These are phyloP conservation scores for Progne subis DNA, from an alignment of 2,113 vertebrate genomes.

Conservation along the genomic window DNA sequence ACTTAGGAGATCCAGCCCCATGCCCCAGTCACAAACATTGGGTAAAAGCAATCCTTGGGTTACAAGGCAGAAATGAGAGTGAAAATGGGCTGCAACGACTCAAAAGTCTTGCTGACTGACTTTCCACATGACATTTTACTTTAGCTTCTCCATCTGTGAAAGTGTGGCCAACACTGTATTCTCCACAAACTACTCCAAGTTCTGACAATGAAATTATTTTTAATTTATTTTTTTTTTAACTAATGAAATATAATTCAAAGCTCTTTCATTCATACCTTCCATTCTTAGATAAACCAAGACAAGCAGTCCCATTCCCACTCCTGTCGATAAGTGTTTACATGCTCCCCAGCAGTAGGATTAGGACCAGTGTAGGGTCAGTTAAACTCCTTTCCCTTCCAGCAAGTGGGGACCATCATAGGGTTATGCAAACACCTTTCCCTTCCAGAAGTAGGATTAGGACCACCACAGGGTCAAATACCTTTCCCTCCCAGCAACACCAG, in stretches of 20 bases:
- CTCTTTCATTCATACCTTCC: background rate
- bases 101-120: background rate
- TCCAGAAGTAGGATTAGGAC: background rate
- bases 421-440: background rate
- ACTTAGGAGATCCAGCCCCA: background rate
- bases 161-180: background rate
- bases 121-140: background rate
- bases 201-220: rapidly evolving
- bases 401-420: background rate
- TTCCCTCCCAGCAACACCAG: background rate
- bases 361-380: background rate
- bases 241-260: background rate
- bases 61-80: background rate
- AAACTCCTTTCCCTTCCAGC: background rate
- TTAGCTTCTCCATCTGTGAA: background rate
- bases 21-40: background rate
- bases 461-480: background rate
- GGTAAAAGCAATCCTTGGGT: background rate
- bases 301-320: background rate
- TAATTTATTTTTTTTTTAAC: background rate
- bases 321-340: background rate
- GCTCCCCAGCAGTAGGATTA: background rate
- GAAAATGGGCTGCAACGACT: background rate
- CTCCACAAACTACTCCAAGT: background rate
- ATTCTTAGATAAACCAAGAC: background rate